Evolutionary conservation across 53 echinoderm and acorn worm genomes (phyloP).

Genomic region (Astropecten irregularis): DNA sequence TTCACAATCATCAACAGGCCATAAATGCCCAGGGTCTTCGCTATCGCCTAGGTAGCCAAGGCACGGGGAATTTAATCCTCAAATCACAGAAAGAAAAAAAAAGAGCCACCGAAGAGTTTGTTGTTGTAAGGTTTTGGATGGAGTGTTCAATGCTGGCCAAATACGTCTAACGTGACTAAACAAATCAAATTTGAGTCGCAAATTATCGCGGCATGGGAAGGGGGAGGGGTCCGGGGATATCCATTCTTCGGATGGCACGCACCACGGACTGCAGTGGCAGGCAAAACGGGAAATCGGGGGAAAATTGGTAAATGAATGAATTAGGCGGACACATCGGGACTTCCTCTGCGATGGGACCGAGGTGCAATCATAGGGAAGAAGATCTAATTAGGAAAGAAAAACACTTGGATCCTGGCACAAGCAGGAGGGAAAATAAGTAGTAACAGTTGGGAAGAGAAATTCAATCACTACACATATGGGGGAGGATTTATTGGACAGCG

Average conservation of each 20-base stretch:
- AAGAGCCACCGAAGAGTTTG: too few relatives aligned
- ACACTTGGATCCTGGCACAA: constrained; percentile 9
- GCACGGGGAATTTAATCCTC: too few relatives aligned
- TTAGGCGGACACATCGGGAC: constrained; percentile 39
- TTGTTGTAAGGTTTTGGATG: too few relatives aligned
- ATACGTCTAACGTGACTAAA: constrained; percentile 22
- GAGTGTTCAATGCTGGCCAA: too few relatives aligned
- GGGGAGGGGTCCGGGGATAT: neutral
- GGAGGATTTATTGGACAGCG: neutral
- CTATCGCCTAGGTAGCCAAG: too few relatives aligned
- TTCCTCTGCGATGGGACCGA: constrained; percentile 7
- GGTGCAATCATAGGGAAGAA: constrained; percentile 1
- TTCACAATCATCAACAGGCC: too few relatives aligned
- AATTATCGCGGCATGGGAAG: neutral
- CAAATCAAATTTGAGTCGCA: constrained; percentile 36
- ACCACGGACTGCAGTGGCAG: neutral
- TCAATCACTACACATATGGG: neutral
- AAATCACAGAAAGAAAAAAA: too few relatives aligned
- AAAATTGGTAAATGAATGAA: constrained; percentile 49
- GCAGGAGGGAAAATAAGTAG: neutral
- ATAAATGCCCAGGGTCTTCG: too few relatives aligned
- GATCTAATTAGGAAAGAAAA: constrained; percentile 53
- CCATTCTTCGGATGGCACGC: neutral
- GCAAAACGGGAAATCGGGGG: constrained; percentile 10
- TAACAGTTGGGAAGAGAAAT: constrained; percentile 10